These are phyloP conservation scores for Lasioglossum pauxillum DNA, from an alignment of 2,888 invertebrate species.

Conservation along the genomic window DNA sequence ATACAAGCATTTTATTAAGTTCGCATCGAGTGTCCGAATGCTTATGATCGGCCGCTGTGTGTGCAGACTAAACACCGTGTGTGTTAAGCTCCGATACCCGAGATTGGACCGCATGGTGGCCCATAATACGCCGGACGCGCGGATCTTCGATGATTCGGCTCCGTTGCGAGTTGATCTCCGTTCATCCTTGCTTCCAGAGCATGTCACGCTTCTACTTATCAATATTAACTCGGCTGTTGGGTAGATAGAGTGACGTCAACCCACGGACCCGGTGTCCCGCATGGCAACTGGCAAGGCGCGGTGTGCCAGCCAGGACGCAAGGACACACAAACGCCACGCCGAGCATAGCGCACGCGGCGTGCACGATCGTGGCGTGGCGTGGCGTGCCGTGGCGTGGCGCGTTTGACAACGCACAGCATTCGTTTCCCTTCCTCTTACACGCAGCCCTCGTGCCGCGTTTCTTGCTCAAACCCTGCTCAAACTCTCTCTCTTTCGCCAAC, in stretches of 20 bases:
- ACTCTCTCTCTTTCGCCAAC: not conserved
- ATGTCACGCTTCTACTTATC: conserved; percentile 75
- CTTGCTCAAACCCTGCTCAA: conserved; percentile 22
- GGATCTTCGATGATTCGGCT: conserved; percentile 10
- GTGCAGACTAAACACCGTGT: not conserved
- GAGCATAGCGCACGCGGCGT: conserved; percentile 57
- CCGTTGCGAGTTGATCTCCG: conserved; percentile 35
- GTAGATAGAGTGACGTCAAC: conserved; percentile 78
- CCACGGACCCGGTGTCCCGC: conserved; percentile 72
- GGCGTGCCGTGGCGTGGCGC: not conserved
- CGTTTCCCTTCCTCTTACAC: conserved; percentile 28
- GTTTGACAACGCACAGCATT: conserved; percentile 34
- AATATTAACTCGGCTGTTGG: conserved; percentile 79
- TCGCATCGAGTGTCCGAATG: not conserved
- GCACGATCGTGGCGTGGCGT: conserved; percentile 13
- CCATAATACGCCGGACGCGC: conserved; percentile 15
- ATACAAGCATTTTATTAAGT: not conserved
- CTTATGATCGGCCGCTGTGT: not conserved
- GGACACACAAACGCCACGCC: conserved; percentile 71
- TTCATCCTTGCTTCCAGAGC: conserved; percentile 47
- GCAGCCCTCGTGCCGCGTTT: conserved; percentile 57
- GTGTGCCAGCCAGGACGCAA: conserved; percentile 64
- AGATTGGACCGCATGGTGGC: conserved; percentile 2
- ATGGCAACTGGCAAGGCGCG: conserved; percentile 77
- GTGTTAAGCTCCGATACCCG: conserved; percentile 7